These are phyloP conservation scores for Glossosoma conforme DNA, from an alignment of 1,140 invertebrate species.

Conservation along the genomic window DNA sequence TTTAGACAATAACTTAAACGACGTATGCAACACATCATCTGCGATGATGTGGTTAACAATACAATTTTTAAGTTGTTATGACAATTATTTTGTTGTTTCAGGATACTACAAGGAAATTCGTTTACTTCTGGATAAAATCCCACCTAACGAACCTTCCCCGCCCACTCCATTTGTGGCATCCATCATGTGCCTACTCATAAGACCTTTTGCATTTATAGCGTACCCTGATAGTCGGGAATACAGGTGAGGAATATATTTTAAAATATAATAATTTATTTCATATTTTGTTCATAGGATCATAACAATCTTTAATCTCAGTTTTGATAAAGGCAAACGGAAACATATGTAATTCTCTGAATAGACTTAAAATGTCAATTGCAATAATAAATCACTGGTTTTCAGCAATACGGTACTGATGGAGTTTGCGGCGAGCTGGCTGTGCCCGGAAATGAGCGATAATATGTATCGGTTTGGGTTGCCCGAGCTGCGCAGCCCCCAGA, in stretches of 20 bases:
- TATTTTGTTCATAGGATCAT: conserved; percentile 1
- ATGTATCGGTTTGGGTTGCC: conserved; percentile 54
- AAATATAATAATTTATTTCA: conserved; percentile 35
- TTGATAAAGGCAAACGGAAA: no score
- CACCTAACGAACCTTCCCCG: conserved; percentile 66
- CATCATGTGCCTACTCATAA: conserved; percentile 69
- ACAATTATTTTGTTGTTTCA: conserved; percentile 35
- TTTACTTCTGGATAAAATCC: conserved; percentile 67
- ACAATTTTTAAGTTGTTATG: conserved; percentile 32
- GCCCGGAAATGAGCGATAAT: conserved; percentile 51
- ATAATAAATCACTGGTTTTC: conserved; percentile 27
- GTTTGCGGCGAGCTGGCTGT: conserved; percentile 50
- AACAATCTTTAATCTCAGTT: no score
- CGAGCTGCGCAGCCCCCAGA: conserved; percentile 42
- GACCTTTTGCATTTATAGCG: conserved; percentile 60
- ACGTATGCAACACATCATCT: no score
- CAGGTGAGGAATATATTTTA: no score
- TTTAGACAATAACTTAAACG: no score
- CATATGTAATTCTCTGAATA: no score
- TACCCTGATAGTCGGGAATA: conserved; percentile 37
- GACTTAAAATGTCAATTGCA: no score
- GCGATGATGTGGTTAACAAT: no score
- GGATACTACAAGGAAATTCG: conserved; percentile 72
- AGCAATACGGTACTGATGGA: conserved; percentile 45
- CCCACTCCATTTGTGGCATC: conserved; percentile 70